phyloP scores from a whole-genome alignment of 2,113 vertebrate species.

The Anolis sagrei region DNA sequence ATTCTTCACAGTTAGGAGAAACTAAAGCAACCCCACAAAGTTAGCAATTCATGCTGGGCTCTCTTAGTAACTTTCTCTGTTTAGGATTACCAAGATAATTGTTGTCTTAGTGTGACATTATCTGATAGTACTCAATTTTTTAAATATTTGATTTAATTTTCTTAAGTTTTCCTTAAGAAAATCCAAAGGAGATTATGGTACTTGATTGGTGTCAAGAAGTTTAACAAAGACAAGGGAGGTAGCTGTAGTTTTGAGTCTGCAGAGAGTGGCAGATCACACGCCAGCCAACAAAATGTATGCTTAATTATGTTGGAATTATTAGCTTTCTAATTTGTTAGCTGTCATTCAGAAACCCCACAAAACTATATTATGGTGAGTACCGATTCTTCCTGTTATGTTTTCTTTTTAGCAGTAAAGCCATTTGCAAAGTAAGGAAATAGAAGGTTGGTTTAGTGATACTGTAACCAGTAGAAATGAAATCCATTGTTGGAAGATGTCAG shows the following conservation, averaged over 20 bases:
- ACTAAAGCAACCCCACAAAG: background rate
- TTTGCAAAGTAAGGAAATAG: background rate
- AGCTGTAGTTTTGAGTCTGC: background rate
- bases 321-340: background rate
- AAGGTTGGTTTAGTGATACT: background rate
- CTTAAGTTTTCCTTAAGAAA: slow-evolving; percentile 33
- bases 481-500: background rate
- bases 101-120: slow-evolving; percentile 57
- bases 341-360: slow-evolving; percentile 23
- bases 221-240: slow-evolving; percentile 30
- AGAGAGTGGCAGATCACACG: slow-evolving; percentile 10
- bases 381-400: slow-evolving; percentile 15
- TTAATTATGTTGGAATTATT: background rate
- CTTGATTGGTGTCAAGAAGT: slow-evolving; percentile 6
- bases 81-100: slow-evolving; percentile 48
- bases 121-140: slow-evolving; percentile 51
- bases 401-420: background rate
- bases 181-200: slow-evolving; percentile 58
- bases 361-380: slow-evolving; percentile 22
- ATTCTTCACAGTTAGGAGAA: background rate
- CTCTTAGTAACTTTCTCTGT: slow-evolving; percentile 15
- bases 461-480: background rate
- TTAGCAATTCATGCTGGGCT: slow-evolving; percentile 7
- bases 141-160: slow-evolving; percentile 42
- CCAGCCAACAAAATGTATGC: background rate